These are phyloP conservation scores for Nomada ferruginata DNA, from an alignment of 2,888 invertebrate genomes.

Conservation along the genomic window DNA sequence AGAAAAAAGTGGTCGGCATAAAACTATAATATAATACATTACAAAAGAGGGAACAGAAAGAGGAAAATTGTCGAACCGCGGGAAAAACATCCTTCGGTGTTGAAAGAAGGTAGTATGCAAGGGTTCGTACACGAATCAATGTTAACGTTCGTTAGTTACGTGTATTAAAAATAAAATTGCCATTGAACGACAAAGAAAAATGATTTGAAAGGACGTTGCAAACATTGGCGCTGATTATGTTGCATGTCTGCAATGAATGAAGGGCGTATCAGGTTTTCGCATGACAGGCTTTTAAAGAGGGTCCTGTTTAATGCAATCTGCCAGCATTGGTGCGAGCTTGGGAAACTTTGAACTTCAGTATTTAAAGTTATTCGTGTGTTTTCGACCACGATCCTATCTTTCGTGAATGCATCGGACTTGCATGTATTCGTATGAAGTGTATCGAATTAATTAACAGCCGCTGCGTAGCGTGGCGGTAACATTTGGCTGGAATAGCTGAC, in stretches of 20 bases:
- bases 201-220: neutral
- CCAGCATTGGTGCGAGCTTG: constrained; percentile 56
- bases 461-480: neutral
- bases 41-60: too few relatives aligned
- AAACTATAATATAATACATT: too few relatives aligned
- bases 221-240: neutral
- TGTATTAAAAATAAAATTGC: too few relatives aligned
- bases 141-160: too few relatives aligned
- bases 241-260: constrained; percentile 38
- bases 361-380: constrained; percentile 48
- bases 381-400: constrained; percentile 38
- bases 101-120: too few relatives aligned
- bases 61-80: too few relatives aligned
- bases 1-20: too few relatives aligned
- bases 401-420: constrained; percentile 2
- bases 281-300: constrained; percentile 65
- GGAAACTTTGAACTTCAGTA: constrained; percentile 34
- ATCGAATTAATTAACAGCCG: constrained; percentile 44
- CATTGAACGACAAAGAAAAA: too few relatives aligned
- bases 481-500: constrained; percentile 16
- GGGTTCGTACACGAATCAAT: too few relatives aligned
- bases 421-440: constrained; percentile 14
- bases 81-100: too few relatives aligned
- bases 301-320: constrained; percentile 66
- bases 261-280: constrained; percentile 65